Percentiles rank a stretch among this genome's conserved stretches.
Evolutionary conservation across 2,888 invertebrate species (phyloP).

Genomic region (Ennomos fuscantarius): DNA sequence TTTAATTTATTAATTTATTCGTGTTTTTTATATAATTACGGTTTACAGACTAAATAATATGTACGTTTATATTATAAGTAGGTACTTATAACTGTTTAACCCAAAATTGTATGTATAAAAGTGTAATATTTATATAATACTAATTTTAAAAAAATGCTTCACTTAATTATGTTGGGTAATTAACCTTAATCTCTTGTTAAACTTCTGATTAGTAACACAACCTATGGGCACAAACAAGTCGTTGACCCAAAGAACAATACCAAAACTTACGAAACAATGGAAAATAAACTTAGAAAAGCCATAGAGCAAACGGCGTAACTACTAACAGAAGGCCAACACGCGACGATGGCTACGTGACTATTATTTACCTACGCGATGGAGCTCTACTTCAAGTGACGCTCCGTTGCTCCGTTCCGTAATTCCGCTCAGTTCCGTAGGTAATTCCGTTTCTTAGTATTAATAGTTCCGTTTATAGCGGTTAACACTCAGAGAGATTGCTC

Average conservation of each 20-base stretch:
- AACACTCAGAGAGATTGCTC: conserved; percentile 77
- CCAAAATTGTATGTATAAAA: too few relatives aligned
- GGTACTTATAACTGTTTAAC: too few relatives aligned
- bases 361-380: conserved; percentile 47
- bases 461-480: conserved; percentile 72
- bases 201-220: conserved; percentile 32
- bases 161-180: conserved; percentile 11
- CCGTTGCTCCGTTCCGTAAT: conserved; percentile 45
- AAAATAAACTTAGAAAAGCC: conserved; percentile 59
- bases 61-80: too few relatives aligned
- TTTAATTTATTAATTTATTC: too few relatives aligned
- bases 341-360: conserved; percentile 31
- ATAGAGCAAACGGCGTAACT: conserved; percentile 55
- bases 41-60: too few relatives aligned
- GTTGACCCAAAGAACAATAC: conserved; percentile 49
- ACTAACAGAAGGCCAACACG: conserved; percentile 42
- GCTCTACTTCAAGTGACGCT: conserved; percentile 29
- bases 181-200: conserved; percentile 20
- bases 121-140: too few relatives aligned
- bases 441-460: conserved; percentile 61
- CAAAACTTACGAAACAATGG: conserved; percentile 60
- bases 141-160: neutral
- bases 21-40: too few relatives aligned
- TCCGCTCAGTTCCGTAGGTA: too few relatives aligned
- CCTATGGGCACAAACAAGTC: conserved; percentile 45